Evolutionary conservation across 2,888 invertebrate species (phyloP).

Genomic region (Macrophya alboannulata): DNA sequence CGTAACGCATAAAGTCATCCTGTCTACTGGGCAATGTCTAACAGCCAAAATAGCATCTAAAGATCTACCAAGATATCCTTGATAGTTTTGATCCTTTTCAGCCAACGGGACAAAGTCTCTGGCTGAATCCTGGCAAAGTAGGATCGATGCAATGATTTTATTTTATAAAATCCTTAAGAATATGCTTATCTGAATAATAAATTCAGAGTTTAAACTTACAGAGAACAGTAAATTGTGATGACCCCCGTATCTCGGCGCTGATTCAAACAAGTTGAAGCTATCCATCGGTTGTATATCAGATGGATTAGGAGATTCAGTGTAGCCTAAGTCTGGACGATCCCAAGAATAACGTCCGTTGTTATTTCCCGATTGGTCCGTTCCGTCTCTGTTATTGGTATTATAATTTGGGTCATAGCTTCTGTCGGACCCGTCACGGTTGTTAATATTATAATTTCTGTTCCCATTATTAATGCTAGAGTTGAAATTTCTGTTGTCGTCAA

Average conservation of each 20-base stretch:
- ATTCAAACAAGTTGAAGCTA: conserved; percentile 89
- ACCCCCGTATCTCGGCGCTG: conserved; percentile 85
- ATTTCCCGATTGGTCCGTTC: conserved; percentile 51
- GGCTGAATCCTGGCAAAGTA: conserved; percentile 86
- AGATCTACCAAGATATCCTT: conserved; percentile 87
- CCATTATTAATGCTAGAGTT: conserved; percentile 62
- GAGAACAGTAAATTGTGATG: conserved; percentile 91
- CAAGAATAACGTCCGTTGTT: conserved; percentile 23
- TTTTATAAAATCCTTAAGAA: conserved; percentile 44
- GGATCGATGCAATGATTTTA: conserved; percentile 30
- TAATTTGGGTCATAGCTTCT: conserved; percentile 55
- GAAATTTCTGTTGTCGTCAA: conserved; percentile 70
- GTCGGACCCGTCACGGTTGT: conserved; percentile 56
- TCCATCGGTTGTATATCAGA: conserved; percentile 82
- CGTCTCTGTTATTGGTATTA: conserved; percentile 55
- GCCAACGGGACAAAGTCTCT: conserved; percentile 85
- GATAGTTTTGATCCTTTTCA: conserved; percentile 90
- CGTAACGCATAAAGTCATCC: conserved; percentile 95
- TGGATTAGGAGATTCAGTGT: conserved; percentile 54
- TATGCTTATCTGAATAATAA: conserved; percentile 42
- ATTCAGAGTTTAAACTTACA: conserved; percentile 80
- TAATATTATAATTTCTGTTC: conserved; percentile 58
- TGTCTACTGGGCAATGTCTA: conserved; percentile 91
- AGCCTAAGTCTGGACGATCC: conserved; percentile 16
- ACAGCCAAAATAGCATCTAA: conserved; percentile 88